Conservation (phyloP, 37 sponge, comb jelly and placozoan genomes). For the Geodia barretti region DNA sequence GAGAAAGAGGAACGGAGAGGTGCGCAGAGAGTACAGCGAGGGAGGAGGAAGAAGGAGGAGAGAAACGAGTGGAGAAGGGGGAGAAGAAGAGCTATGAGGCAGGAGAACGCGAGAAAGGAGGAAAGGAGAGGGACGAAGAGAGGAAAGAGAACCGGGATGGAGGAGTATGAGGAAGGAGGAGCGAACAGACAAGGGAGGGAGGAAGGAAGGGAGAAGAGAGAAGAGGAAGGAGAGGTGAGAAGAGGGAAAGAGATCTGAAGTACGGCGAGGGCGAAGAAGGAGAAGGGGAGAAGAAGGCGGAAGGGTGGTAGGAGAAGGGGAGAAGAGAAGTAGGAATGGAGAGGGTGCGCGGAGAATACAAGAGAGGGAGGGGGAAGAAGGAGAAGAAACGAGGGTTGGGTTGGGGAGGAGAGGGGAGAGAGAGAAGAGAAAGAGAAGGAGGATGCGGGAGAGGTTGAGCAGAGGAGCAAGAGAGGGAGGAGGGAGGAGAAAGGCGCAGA, state of each 20-base stretch:
- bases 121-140: too few relatives aligned
- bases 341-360: too few relatives aligned
- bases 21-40: background rate
- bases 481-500: background rate
- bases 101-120: too few relatives aligned
- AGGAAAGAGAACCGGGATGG: background rate
- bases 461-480: background rate
- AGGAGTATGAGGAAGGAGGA: background rate
- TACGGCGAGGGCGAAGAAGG: too few relatives aligned
- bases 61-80: background rate
- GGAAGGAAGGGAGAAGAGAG: background rate
- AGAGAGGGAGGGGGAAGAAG: too few relatives aligned
- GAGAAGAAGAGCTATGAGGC: too few relatives aligned
- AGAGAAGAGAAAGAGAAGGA: background rate
- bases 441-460: background rate
- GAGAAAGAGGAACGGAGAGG: background rate
- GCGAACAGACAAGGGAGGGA: background rate
- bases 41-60: constrained; percentile 4
- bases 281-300: too few relatives aligned
- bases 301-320: too few relatives aligned
- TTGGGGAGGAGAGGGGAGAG: background rate
- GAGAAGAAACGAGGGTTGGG: too few relatives aligned
- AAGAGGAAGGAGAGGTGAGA: background rate
- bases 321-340: too few relatives aligned
- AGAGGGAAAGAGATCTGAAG: too few relatives aligned